Percentiles rank a stretch among this genome's conserved stretches.
These are phyloP conservation scores for Nipponia nippon DNA, from an alignment of 2,113 vertebrate genomes.

Conservation along the genomic window DNA sequence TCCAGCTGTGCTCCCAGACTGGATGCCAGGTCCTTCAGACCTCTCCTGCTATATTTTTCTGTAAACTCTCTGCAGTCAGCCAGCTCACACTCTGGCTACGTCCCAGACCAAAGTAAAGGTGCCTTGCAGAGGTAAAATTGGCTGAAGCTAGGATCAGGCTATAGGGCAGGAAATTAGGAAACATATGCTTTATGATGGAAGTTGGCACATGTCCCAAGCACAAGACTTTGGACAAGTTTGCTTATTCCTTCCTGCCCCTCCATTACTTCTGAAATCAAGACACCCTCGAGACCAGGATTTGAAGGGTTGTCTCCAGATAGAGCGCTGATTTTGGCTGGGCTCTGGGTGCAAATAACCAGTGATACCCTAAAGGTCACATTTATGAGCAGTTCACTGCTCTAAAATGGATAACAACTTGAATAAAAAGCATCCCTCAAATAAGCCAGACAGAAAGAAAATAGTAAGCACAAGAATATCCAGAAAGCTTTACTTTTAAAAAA, in stretches of 20 bases:
- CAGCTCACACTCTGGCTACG: neutral
- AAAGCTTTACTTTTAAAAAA: neutral
- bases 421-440: neutral
- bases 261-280: neutral
- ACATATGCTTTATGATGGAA: neutral
- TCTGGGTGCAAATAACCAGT: neutral
- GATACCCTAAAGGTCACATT: neutral
- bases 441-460: neutral
- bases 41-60: neutral
- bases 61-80: neutral
- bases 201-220: neutral
- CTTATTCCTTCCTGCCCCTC: neutral
- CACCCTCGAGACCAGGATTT: neutral
- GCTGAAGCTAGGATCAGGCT: neutral
- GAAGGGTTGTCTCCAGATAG: neutral
- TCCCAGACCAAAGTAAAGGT: slow-evolving; percentile 18
- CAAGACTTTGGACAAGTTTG: neutral
- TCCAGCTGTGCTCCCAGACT: slow-evolving; percentile 29
- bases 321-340: neutral
- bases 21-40: neutral
- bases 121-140: neutral
- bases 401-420: neutral
- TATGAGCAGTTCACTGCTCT: neutral
- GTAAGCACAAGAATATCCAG: neutral
- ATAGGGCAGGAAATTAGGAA: neutral